Conservation (phyloP, 1,140 invertebrate genomes). For the Periplaneta americana region DNA sequence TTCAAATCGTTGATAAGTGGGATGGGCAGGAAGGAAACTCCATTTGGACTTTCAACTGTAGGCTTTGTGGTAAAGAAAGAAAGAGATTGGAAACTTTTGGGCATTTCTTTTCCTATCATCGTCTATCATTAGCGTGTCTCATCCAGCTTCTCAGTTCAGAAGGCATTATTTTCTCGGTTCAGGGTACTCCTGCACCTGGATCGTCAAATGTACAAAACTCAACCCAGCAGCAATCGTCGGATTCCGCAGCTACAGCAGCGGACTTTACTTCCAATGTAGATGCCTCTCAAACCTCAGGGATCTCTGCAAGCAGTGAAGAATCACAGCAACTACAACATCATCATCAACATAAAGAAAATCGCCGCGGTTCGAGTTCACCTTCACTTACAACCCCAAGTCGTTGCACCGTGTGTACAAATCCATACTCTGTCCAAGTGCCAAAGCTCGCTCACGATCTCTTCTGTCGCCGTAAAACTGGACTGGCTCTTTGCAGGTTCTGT, state of each 20-base stretch:
- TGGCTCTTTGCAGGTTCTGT: slow-evolving; percentile 17
- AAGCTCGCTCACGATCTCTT: slow-evolving; percentile 19
- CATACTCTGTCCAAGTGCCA: slow-evolving; percentile 19
- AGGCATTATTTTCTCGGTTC: slow-evolving; percentile 11
- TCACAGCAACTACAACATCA: neutral
- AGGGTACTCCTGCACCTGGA: slow-evolving; percentile 12
- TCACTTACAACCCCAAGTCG: neutral
- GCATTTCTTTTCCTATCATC: slow-evolving; percentile 21
- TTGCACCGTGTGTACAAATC: slow-evolving; percentile 19
- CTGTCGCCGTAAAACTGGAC: slow-evolving; percentile 7
- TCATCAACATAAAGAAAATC: neutral
- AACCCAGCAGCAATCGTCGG: neutral
- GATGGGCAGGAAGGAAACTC: neutral
- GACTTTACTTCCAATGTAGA: slow-evolving; percentile 6
- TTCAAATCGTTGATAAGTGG: slow-evolving; percentile 11
- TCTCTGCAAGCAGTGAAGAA: slow-evolving; percentile 13
- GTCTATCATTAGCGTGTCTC: slow-evolving; percentile 11
- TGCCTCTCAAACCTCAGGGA: slow-evolving; percentile 16
- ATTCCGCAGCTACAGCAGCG: neutral
- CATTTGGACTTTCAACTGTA: slow-evolving; percentile 18
- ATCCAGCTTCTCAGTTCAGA: slow-evolving; percentile 16
- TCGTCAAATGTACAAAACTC: slow-evolving; percentile 11
- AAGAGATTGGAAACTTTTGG: slow-evolving; percentile 18
- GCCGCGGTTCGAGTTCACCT: neutral
- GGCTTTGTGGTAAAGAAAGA: slow-evolving; percentile 20